Conservation (phyloP, 2,797 vertebrate species). For the Hypotaenidia okinawae region DNA sequence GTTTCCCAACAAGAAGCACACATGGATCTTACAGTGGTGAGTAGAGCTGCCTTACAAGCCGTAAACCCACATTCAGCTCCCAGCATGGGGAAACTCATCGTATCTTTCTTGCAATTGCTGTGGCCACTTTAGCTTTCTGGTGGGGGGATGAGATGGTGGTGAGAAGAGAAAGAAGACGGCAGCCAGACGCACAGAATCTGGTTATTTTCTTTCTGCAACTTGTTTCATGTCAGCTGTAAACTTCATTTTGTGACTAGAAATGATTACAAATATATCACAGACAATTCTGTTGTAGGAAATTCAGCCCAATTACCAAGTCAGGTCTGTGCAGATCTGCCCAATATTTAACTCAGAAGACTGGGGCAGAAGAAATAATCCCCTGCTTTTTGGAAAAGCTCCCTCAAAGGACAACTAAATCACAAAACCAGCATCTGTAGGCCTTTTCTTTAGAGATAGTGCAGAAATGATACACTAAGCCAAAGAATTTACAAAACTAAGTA, state of each 20-base stretch:
- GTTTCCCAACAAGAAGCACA: background rate
- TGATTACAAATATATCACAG: background rate
- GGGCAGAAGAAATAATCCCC: background rate
- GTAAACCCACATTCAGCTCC: background rate
- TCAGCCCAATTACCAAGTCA: background rate
- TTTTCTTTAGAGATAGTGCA: background rate
- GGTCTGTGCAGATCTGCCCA: accelerated
- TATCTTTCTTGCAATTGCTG: background rate
- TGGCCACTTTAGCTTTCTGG: background rate
- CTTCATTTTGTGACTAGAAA: background rate
- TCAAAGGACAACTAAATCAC: background rate
- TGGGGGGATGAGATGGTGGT: too few relatives aligned
- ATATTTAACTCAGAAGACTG: background rate
- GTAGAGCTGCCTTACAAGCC: background rate
- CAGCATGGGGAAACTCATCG: background rate
- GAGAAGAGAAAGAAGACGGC: background rate
- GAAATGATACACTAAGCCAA: background rate
- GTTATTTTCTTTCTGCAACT: background rate
- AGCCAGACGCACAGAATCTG: background rate
- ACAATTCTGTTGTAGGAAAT: background rate
- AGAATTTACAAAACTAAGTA: background rate
- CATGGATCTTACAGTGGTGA: background rate
- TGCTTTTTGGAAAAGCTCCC: background rate
- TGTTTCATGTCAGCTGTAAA: background rate
- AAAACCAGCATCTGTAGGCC: background rate